A percentile compares a stretch with the other conserved stretches of the same genome.
Evolutionary conservation across 2,797 vertebrate genomes (phyloP).

Genomic region (Coregonus ussuriensis): DNA sequence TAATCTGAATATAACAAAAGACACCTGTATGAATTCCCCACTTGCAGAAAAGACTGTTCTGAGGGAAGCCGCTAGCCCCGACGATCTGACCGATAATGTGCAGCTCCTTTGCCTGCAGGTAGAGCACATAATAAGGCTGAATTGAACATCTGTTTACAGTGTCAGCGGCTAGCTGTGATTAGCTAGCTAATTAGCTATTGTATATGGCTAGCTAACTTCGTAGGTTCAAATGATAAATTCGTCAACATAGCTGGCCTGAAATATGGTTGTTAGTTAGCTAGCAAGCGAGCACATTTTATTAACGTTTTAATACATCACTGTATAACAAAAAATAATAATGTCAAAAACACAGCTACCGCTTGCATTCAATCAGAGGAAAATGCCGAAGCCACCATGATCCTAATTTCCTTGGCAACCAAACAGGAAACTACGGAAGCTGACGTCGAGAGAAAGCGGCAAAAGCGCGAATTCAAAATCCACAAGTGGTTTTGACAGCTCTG

Average conservation of each 20-base stretch:
- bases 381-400: constrained; percentile 8
- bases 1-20: neutral
- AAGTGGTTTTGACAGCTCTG: neutral
- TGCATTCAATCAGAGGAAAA: neutral
- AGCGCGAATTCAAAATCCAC: neutral
- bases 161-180: neutral
- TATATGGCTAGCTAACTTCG: neutral
- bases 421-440: constrained; percentile 1
- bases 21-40: constrained; percentile 88
- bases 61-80: constrained; percentile 86
- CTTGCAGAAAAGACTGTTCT: constrained; percentile 89
- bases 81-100: constrained; percentile 90
- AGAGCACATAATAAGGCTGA: neutral
- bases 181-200: neutral
- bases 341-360: constrained; percentile 1
- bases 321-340: neutral
- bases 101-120: constrained; percentile 25
- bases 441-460: no score
- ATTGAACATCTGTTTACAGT: neutral
- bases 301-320: neutral
- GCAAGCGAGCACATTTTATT: neutral
- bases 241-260: neutral
- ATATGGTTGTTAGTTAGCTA: neutral
- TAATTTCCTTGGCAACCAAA: constrained; percentile 69
- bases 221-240: neutral